phyloP scores from a whole-genome alignment of 2,797 vertebrate genomes.

The Tadarida brasiliensis region DNA sequence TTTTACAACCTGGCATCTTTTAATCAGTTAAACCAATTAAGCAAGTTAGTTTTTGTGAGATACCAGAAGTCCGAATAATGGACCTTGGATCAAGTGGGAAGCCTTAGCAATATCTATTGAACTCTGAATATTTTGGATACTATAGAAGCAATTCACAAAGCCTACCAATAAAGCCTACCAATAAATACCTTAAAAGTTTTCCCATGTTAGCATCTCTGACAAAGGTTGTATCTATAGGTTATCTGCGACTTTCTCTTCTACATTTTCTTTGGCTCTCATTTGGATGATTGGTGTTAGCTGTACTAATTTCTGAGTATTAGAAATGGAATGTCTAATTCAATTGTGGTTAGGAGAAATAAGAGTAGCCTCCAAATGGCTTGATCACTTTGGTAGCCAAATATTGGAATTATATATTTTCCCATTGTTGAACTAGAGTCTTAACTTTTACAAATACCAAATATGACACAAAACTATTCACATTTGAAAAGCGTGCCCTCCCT shows the following conservation, averaged over 20 bases:
- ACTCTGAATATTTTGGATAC: conserved; percentile 47
- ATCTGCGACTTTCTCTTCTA: conserved; percentile 37
- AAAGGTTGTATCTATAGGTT: conserved; percentile 17
- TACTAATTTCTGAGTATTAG: conserved; percentile 55
- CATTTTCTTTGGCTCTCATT: conserved; percentile 38
- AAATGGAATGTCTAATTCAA: conserved; percentile 32
- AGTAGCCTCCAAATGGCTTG: conserved; percentile 15
- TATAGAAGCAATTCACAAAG: conserved; percentile 37
- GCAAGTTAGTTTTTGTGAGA: conserved; percentile 50
- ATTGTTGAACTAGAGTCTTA: conserved; percentile 35
- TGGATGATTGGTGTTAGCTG: neutral
- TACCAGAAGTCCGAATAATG: conserved; percentile 16
- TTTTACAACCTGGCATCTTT: conserved; percentile 55
- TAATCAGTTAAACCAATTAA: conserved; percentile 50
- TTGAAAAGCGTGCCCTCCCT: conserved; percentile 35
- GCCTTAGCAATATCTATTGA: conserved; percentile 23
- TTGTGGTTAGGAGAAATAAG: conserved; percentile 25
- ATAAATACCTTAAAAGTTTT: conserved; percentile 54
- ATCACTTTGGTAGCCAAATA: conserved; percentile 39
- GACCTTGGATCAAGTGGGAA: neutral
- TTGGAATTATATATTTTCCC: neutral
- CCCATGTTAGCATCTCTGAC: conserved; percentile 6
- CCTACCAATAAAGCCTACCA: too few species aligned
- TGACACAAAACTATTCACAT: conserved; percentile 43
- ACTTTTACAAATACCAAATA: conserved; percentile 52